Evolutionary conservation across 2,888 invertebrate species (phyloP).

Genomic region (Limenitis camilla): DNA sequence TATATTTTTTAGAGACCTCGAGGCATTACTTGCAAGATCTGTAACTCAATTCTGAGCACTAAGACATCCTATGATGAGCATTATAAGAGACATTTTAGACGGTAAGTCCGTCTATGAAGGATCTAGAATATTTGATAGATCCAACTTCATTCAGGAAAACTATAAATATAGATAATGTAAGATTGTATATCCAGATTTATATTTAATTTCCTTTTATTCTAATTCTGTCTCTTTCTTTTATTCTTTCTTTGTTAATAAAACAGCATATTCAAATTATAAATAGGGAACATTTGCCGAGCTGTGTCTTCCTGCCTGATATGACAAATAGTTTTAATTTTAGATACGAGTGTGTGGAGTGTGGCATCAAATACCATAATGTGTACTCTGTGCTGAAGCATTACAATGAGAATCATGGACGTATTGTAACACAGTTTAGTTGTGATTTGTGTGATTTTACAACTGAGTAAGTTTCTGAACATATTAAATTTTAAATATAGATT

Average conservation of each 20-base stretch:
- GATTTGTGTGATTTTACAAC: constrained; percentile 44
- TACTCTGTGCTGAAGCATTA: constrained; percentile 48
- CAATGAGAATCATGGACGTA: constrained; percentile 40
- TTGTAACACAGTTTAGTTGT: constrained; percentile 39
- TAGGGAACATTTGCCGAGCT: too few species aligned
- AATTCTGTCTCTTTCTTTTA: too few species aligned
- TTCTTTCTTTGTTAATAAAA: too few species aligned
- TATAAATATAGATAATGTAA: too few species aligned
- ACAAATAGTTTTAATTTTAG: constrained; percentile 27
- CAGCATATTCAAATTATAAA: too few species aligned
- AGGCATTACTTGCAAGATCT: constrained; percentile 40
- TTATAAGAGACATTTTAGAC: constrained; percentile 42
- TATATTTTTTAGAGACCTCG: constrained; percentile 38
- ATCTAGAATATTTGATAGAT: too few species aligned
- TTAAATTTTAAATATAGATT: too few species aligned
- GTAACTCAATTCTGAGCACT: constrained; percentile 45
- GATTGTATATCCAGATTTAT: too few species aligned
- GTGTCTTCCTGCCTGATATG: too few species aligned
- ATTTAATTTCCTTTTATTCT: too few species aligned
- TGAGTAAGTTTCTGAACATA: constrained; percentile 36
- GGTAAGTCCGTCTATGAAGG: constrained; percentile 32
- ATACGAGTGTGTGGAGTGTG: constrained; percentile 47
- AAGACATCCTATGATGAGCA: constrained; percentile 46
- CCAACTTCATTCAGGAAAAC: too few species aligned
- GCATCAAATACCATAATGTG: constrained; percentile 40